These are phyloP conservation scores for Cheracebus regulus DNA, from an alignment of 2,797 vertebrate genomes.

Conservation along the genomic window DNA sequence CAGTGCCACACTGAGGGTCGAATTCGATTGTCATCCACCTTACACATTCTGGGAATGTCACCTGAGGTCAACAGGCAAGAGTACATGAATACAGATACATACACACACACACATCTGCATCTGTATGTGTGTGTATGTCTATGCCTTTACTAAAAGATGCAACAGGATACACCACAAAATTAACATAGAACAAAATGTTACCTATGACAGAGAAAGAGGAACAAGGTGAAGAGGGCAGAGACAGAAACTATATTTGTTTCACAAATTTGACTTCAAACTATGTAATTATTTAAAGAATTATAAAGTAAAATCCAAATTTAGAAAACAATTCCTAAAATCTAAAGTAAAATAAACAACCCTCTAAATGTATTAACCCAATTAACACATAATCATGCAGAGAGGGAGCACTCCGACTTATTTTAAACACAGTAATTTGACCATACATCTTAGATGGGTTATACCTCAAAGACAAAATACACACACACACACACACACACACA, in stretches of 20 bases:
- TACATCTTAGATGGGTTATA: background rate
- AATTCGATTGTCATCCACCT: conserved; percentile 98
- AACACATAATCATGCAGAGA: background rate
- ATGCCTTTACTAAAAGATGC: background rate
- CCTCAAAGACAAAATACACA: background rate
- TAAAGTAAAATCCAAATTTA: background rate
- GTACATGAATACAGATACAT: background rate
- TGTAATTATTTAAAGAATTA: background rate
- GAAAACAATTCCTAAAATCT: background rate
- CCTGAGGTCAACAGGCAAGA: conserved; percentile 84
- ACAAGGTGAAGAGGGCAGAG: background rate
- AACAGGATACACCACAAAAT: background rate
- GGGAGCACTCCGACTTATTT: background rate
- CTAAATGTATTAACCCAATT: background rate
- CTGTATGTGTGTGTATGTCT: background rate
- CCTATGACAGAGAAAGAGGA: background rate
- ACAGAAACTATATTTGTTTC: background rate
- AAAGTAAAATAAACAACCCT: background rate
- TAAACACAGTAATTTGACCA: background rate
- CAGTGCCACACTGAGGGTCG: conserved; percentile 97
- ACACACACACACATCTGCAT: background rate
- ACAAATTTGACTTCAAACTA: background rate
- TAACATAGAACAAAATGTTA: background rate
- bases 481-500: background rate
- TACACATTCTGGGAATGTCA: conserved; percentile 97